Percentiles rank a stretch among this genome's conserved stretches.
Conservation (phyloP, 2,888 invertebrate genomes). For the Eristalinus aeneus region DNA sequence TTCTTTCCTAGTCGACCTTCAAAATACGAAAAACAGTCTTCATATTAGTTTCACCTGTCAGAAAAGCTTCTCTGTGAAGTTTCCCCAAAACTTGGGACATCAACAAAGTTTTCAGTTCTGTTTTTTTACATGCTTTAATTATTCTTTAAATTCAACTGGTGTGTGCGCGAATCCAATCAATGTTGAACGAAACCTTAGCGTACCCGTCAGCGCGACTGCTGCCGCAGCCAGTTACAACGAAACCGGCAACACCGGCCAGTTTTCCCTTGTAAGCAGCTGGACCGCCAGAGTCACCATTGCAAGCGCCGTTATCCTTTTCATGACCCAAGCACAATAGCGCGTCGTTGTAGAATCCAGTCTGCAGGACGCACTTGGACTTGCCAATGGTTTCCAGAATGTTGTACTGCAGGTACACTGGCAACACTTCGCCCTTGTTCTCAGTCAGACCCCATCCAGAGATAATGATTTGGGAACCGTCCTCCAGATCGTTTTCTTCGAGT, state of each 20-base stretch:
- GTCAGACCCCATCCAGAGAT: conserved; percentile 78
- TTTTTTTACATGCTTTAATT: not conserved
- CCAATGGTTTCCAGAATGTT: conserved; percentile 72
- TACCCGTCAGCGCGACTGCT: conserved; percentile 77
- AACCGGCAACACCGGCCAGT: conserved; percentile 77
- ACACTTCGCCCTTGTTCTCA: conserved; percentile 66
- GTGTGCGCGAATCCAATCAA: conserved; percentile 31
- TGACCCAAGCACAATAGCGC: conserved; percentile 75
- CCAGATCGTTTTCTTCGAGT: conserved; percentile 73
- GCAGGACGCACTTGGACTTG: conserved; percentile 71
- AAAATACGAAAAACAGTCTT: too few species aligned
- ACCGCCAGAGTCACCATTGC: conserved; percentile 79
- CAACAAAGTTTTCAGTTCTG: not conserved
- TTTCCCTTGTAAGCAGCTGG: conserved; percentile 75
- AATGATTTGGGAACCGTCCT: conserved; percentile 69
- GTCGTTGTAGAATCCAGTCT: conserved; percentile 62
- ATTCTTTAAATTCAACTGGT: conserved; percentile 3
- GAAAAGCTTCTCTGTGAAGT: too few species aligned
- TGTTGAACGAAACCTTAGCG: conserved; percentile 72
- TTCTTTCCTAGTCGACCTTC: too few species aligned
- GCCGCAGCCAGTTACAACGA: conserved; percentile 75
- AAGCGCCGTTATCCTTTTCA: conserved; percentile 74
- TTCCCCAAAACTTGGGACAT: not conserved
- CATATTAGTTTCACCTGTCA: too few species aligned
- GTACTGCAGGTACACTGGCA: conserved; percentile 74